Evolutionary conservation across 2,888 invertebrate species (phyloP), one percentile per base, ranked within the genome.

Genomic region (Tachina grossa): DNA sequence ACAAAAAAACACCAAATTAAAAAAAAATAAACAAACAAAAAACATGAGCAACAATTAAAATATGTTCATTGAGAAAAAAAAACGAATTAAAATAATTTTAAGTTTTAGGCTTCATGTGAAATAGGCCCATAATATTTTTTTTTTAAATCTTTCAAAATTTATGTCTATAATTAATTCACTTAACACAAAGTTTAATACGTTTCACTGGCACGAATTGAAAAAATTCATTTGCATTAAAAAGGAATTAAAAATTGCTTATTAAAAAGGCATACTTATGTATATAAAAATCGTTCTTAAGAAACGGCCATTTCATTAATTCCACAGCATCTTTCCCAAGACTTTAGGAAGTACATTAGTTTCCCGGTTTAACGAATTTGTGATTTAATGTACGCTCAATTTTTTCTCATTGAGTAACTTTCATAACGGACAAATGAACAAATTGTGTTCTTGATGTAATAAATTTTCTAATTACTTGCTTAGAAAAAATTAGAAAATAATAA

Each of bases 11-110:
- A 39, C 66, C 51, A 53, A 61, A 49, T 22, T 43, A 74, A 45
- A 43, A 11, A 72, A 43, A 11, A 72, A 43, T 47, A 39, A 80
- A 39, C 57, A 49, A 57, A 39, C 43, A 61, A 59, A 59, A 83
- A 45, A 53, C 53, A 63, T 63, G 31, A 59, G 16, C 55, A 76
- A n/a, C 63, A 63, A 65, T 71, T 63, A 53, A 59, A 22, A 49
- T 49, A 31, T 14, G 22, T 66, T 47, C 47, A 65, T 49, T 65
- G 14, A 47, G n/a, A n/a, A 13, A 31, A 22, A 22, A 59, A 43
- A 45, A 8, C 11, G 5, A 22, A 13, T 45, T n/a, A 45, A 57
- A 3, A 31, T 31, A 31, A 31, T 14, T 53, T 19, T 10, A 11
- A 31, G 31, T 6, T 13, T 57, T 57, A 1, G 2, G 31, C 14